These are phyloP conservation scores for Mustela lutreola DNA, from an alignment of 2,113 vertebrate genomes.

Conservation along the genomic window DNA sequence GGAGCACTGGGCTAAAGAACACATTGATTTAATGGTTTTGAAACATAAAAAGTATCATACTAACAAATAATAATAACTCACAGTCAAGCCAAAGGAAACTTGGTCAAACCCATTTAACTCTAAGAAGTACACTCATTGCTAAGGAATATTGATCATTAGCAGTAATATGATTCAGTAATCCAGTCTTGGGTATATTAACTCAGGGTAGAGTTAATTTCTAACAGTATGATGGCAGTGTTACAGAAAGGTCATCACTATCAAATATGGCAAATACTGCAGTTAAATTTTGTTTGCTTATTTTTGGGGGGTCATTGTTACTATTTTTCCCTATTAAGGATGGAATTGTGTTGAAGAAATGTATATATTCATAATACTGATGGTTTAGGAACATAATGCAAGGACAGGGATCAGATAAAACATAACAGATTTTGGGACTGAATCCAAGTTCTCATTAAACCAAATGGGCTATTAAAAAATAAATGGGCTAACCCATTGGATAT, in stretches of 20 bases:
- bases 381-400: background rate
- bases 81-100: background rate
- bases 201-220: background rate
- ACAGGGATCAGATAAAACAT: background rate
- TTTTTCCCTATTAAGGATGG: background rate
- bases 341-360: background rate
- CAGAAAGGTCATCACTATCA: background rate
- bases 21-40: background rate
- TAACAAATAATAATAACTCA: background rate
- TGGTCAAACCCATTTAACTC: background rate
- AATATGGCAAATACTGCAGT: background rate
- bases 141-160: background rate
- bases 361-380: background rate
- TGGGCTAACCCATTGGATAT: background rate
- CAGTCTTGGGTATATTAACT: background rate
- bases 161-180: background rate
- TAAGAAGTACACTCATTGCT: background rate
- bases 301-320: background rate
- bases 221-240: background rate
- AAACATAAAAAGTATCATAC: background rate
- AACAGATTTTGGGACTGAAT: background rate
- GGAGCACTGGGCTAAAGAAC: background rate
- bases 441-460: slow-evolving; percentile 54
- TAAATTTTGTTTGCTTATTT: background rate
- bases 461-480: background rate